Base-by-base conservation (phyloP, 2,797 vertebrate species). In the Masticophis lateralis region DNA sequence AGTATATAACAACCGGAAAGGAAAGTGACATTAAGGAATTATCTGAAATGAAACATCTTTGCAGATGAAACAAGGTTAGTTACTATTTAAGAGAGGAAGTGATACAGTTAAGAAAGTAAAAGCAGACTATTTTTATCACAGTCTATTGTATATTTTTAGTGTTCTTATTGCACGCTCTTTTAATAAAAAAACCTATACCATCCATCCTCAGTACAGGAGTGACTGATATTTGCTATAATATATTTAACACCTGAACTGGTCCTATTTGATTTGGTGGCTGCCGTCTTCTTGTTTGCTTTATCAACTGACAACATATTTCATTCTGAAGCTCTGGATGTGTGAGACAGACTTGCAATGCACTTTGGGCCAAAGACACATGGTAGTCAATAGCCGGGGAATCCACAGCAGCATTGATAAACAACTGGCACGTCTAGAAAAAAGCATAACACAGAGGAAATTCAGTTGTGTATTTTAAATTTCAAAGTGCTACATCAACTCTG, bases 371-470 rank as follows among this genome's bases (percentile, higher is more conserved):
- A 59, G 99, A 99, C 55, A 99, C 98, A 18, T 99, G 99, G 97
- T 99, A 99, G 97, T 99, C 99, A 94, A 99, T 99, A 43, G 99
- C 99, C 28, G 99, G 99, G 88, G 99, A 98, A 90, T 99, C 99
- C 74, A 99, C 99, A n/a, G 98, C 98, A 92, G 99, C 99, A 37
- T 99, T 99, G 97, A 99, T 99, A 96, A 99, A 99, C 92, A 99
- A 98, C 97, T 99, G 99, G 97, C 99, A 99, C 11, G 98, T 99
- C 99, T 99, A 97, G 93, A 96, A 95, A 96, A 90, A 93, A 90
- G 61, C 95, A 95, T 94, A 96, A 95, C 20, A 94, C 93, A 83
- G 56, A 10, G 13, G 0, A 83, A 95, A 53, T 92, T 86, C 7
- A 61, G 5, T 53, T 79, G 93, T 87, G 92, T 27, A 94, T 28